These are phyloP conservation scores for Regulus satrapa DNA, from an alignment of 2,113 vertebrate species.

Conservation along the genomic window DNA sequence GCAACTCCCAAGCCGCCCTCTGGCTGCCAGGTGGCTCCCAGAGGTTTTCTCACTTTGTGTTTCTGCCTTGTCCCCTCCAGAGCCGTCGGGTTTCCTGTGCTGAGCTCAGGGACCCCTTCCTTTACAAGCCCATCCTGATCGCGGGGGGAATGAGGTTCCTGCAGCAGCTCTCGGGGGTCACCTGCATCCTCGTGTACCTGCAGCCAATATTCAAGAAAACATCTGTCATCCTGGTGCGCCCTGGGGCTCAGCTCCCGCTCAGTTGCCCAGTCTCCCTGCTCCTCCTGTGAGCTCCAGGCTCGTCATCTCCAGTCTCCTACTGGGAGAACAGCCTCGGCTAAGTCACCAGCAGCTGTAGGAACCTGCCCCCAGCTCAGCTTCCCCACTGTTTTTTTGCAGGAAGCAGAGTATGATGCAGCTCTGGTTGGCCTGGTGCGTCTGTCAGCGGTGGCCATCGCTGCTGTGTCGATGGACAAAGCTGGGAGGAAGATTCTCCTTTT, in stretches of 20 bases:
- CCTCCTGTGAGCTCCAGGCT: neutral
- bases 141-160: slow-evolving; percentile 87
- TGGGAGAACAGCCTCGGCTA: neutral
- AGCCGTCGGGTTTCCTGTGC: slow-evolving; percentile 69
- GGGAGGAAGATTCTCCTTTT: slow-evolving; percentile 90
- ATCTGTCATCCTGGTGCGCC: slow-evolving; percentile 75
- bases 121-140: slow-evolving; percentile 84
- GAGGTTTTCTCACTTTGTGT: fast-evolving
- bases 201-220: slow-evolving; percentile 85
- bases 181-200: slow-evolving; percentile 87
- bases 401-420: slow-evolving; percentile 78
- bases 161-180: slow-evolving; percentile 93
- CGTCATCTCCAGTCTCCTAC: neutral
- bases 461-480: slow-evolving; percentile 86
- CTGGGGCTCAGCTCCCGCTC: fast-evolving
- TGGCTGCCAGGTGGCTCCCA: neutral
- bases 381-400: slow-evolving; percentile 5
- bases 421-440: slow-evolving; percentile 85
- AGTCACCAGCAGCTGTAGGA: neutral
- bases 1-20: neutral
- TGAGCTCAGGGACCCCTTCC: slow-evolving; percentile 74
- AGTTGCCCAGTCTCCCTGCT: fast-evolving
- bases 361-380: neutral
- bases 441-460: slow-evolving; percentile 79
- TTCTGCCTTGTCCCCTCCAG: slow-evolving; percentile 19